These are phyloP conservation scores for Balearica regulorum DNA, from an alignment of 2,797 vertebrate species.

Conservation along the genomic window DNA sequence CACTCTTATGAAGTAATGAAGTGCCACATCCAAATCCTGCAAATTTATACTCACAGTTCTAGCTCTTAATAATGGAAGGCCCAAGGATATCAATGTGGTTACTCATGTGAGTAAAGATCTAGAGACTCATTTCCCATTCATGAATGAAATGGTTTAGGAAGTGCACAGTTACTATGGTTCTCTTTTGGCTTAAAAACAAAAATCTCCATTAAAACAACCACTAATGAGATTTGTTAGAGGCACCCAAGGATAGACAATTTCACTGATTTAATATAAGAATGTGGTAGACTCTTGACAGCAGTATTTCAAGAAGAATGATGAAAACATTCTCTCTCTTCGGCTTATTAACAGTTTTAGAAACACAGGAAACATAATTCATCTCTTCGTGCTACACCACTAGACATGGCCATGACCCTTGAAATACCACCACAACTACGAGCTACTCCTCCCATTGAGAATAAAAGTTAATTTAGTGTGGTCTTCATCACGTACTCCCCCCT, in stretches of 20 bases:
- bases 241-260: not conserved
- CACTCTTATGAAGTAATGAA: constrained; percentile 25
- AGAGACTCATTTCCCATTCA: constrained; percentile 34
- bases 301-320: not conserved
- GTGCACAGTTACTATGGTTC: constrained; percentile 49
- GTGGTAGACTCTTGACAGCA: not conserved
- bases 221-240: constrained; percentile 19
- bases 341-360: not conserved
- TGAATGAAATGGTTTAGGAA: constrained; percentile 56
- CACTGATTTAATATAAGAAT: not conserved
- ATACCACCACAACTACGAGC: not conserved
- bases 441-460: not conserved
- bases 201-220: constrained; percentile 20
- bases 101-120: constrained; percentile 52
- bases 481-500: not conserved
- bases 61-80: constrained; percentile 32
- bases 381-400: not conserved
- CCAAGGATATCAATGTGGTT: constrained; percentile 47
- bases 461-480: not conserved
- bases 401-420: not conserved
- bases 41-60: not conserved
- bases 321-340: not conserved
- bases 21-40: constrained; percentile 6
- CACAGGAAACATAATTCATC: not conserved
- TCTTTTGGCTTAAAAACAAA: constrained; percentile 41